Evolutionary conservation across 2,888 invertebrate species (phyloP).

Genomic region (Eupithecia vulgata): DNA sequence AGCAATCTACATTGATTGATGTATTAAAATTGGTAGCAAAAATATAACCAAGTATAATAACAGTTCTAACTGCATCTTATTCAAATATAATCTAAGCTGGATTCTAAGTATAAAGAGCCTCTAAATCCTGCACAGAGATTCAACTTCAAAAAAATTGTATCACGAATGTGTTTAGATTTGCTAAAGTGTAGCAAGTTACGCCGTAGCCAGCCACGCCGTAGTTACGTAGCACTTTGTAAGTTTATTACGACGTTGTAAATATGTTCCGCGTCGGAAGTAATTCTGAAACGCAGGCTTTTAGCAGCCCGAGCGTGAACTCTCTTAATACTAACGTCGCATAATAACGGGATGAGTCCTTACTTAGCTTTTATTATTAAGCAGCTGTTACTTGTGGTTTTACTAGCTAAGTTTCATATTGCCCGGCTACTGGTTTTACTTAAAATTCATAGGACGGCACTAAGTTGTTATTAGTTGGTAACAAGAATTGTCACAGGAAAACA

Average conservation of each 20-base stretch:
- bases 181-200: not conserved
- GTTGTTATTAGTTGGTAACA: not conserved
- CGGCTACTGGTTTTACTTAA: not conserved
- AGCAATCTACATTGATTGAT: no score
- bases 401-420: slow-evolving; percentile 5
- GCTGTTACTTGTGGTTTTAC: slow-evolving; percentile 6
- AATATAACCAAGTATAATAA: no score
- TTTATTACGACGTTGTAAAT: slow-evolving; percentile 5
- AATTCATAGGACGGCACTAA: not conserved
- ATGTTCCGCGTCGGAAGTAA: slow-evolving; percentile 4
- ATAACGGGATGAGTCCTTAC: not conserved
- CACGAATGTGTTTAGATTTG: not conserved
- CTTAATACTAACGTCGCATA: not conserved
- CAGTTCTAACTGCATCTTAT: no score
- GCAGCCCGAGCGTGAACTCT: not conserved
- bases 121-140: no score
- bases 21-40: no score
- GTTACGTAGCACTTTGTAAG: slow-evolving; percentile 5
- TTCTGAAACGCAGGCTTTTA: slow-evolving; percentile 6
- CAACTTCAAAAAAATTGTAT: no score
- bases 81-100: no score
- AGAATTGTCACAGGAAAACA: not conserved
- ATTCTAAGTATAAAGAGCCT: no score
- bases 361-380: slow-evolving; percentile 1
- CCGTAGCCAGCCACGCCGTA: not conserved